Conservation (phyloP, 2,113 vertebrate species). For the Capricornis sumatraensis region DNA sequence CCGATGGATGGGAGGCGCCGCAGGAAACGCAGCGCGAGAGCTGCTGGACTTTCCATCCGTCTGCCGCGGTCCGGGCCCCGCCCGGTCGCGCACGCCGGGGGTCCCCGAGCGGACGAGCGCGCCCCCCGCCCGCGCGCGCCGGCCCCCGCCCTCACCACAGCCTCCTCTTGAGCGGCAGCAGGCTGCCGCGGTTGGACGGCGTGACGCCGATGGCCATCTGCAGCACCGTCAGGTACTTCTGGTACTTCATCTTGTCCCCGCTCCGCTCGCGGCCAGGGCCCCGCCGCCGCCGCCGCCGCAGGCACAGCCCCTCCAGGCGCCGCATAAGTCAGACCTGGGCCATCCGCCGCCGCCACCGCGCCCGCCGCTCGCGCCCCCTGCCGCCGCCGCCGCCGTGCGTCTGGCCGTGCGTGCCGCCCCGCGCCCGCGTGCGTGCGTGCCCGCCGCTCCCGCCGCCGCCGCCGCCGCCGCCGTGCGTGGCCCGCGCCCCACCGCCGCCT, state of each 20-base stretch:
- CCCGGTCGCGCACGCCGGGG: neutral
- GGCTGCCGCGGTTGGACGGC: constrained; percentile 95
- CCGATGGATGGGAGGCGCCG: neutral
- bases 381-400: neutral
- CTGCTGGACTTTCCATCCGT: neutral
- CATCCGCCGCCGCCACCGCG: constrained; percentile 81
- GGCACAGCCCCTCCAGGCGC: constrained; percentile 88
- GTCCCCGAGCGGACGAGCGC: neutral
- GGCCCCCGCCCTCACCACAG: constrained; percentile 92
- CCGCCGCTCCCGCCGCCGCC: too few relatives aligned
- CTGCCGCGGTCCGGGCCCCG: neutral
- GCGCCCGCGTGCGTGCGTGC: too few relatives aligned
- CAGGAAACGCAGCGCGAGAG: neutral
- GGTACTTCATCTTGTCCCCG: constrained; percentile 98
- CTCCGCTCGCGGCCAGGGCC: constrained; percentile 86
- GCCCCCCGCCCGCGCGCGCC: neutral
- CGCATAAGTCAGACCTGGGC: constrained; percentile 88
- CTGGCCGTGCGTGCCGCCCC: too few relatives aligned
- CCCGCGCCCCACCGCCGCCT: too few relatives aligned
- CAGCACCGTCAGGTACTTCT: constrained; percentile 99
- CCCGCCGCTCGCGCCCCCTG: constrained; percentile 73
- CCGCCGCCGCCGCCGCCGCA: constrained; percentile 91
- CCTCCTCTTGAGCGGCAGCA: constrained; percentile 95
- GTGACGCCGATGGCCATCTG: constrained; percentile 99
- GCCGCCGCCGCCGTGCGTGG: neutral